These are phyloP conservation scores for Sweltsa coloradensis DNA, from an alignment of 1,140 invertebrate genomes.

Conservation along the genomic window DNA sequence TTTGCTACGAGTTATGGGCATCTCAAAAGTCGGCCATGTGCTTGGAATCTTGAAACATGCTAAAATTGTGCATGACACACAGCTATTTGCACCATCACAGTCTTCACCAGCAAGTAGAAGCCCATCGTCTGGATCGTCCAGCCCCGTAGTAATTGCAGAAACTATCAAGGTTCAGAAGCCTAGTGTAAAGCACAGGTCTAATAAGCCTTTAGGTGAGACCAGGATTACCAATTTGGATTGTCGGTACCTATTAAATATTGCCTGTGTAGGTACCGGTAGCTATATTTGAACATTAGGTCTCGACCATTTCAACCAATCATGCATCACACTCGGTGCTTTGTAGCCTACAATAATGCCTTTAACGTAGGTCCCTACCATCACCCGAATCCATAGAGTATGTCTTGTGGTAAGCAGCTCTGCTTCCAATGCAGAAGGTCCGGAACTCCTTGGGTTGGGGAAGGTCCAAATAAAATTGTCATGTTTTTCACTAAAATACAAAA, in stretches of 20 bases:
- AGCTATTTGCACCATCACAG: conserved; percentile 29
- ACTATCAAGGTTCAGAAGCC: not conserved
- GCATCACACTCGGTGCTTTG: no score
- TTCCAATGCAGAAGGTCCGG: no score
- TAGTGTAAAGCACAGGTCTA: conserved; percentile 13
- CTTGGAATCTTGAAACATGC: conserved; percentile 75
- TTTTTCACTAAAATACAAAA: no score
- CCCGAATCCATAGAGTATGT: no score
- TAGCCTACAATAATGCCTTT: no score
- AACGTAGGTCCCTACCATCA: no score
- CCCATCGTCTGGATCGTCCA: not conserved
- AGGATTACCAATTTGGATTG: not conserved
- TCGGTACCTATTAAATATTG: not conserved
- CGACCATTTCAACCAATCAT: no score
- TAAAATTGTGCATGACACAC: conserved; percentile 55
- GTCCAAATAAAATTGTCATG: no score
- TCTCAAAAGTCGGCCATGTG: conserved; percentile 67
- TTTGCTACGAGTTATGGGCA: conserved; percentile 71
- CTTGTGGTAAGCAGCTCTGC: no score
- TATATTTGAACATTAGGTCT: no score
- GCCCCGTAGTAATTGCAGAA: not conserved
- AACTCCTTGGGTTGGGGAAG: no score
- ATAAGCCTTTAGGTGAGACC: conserved; percentile 11
- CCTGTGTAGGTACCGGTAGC: no score
- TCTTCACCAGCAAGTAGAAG: not conserved